phyloP scores from a whole-genome alignment of 2,113 vertebrate genomes.

The Dendropsophus ebraccatus region DNA sequence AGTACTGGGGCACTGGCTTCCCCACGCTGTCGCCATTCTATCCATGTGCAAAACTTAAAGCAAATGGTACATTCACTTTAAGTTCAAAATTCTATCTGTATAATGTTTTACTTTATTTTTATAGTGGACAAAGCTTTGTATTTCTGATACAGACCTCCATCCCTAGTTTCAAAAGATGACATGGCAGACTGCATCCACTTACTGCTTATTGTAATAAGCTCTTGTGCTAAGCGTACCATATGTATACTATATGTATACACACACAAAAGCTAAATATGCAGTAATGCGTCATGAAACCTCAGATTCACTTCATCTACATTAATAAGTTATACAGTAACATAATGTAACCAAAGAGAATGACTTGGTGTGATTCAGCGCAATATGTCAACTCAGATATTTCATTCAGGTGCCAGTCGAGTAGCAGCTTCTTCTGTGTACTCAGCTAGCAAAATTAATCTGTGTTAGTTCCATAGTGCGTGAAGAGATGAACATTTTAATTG shows the following conservation, averaged over 20 bases:
- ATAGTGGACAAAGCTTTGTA: too few species aligned
- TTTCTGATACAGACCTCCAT: too few species aligned
- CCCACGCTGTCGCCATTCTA: too few species aligned
- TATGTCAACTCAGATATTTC: constrained; percentile 45
- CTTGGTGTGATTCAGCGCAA: constrained; percentile 38
- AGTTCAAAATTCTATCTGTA: too few species aligned
- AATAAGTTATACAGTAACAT: constrained; percentile 37
- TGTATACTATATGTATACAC: not conserved
- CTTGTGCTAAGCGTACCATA: too few species aligned
- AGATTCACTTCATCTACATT: constrained; percentile 13
- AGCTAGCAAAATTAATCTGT: constrained; percentile 23
- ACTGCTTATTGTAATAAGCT: too few species aligned
- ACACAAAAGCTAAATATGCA: not conserved
- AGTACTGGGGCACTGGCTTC: too few species aligned
- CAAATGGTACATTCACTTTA: too few species aligned
- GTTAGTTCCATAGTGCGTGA: constrained; percentile 43
- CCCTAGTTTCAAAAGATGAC: too few species aligned
- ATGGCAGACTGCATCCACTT: too few species aligned
- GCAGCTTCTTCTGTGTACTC: constrained; percentile 34
- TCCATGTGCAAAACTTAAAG: too few species aligned
- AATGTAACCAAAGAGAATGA: constrained; percentile 35
- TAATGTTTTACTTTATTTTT: too few species aligned
- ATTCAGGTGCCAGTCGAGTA: constrained; percentile 10
- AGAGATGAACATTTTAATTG: constrained; percentile 40
- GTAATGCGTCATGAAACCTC: not conserved